Evolutionary conservation across 2,113 vertebrate genomes (phyloP).

Genomic region (human (Homo sapiens)): DNA sequence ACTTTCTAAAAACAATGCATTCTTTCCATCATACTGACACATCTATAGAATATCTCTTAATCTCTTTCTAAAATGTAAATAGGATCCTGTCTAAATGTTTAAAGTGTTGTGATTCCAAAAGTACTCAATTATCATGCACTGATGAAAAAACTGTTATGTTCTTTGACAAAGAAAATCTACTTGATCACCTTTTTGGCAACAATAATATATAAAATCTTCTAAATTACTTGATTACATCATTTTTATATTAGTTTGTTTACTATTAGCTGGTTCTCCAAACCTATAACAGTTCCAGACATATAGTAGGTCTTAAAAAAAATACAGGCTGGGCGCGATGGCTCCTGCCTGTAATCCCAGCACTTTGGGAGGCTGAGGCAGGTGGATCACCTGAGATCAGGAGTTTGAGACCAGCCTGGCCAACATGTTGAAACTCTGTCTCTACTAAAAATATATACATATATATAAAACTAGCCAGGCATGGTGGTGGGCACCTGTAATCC

Average conservation of each 20-base stretch:
- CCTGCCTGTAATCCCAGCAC: too few species aligned
- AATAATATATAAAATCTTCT: constrained; percentile 6
- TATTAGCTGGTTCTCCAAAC: not conserved
- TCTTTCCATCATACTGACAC: not conserved
- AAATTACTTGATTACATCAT: constrained; percentile 8
- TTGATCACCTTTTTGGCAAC: not conserved
- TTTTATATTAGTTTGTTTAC: constrained; percentile 37
- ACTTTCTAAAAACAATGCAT: constrained; percentile 37
- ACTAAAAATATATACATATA: too few species aligned
- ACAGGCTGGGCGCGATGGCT: too few species aligned
- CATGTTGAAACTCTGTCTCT: too few species aligned
- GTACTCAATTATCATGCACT: not conserved
- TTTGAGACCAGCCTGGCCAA: too few species aligned
- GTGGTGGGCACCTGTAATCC: too few species aligned
- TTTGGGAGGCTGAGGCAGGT: too few species aligned
- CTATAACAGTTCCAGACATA: not conserved
- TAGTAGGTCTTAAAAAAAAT: not conserved
- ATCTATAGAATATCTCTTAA: not conserved
- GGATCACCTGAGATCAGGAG: too few species aligned
- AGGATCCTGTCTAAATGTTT: constrained; percentile 12
- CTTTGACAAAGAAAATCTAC: constrained; percentile 36
- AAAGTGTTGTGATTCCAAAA: not conserved
- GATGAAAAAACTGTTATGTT: constrained; percentile 5
- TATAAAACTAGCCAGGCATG: too few species aligned
- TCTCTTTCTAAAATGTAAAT: constrained; percentile 22